A percentile compares a stretch with the other conserved stretches of the same genome.
Evolutionary conservation across 2,888 invertebrate genomes (phyloP).

Genomic region (Neoscelio sp.): DNA sequence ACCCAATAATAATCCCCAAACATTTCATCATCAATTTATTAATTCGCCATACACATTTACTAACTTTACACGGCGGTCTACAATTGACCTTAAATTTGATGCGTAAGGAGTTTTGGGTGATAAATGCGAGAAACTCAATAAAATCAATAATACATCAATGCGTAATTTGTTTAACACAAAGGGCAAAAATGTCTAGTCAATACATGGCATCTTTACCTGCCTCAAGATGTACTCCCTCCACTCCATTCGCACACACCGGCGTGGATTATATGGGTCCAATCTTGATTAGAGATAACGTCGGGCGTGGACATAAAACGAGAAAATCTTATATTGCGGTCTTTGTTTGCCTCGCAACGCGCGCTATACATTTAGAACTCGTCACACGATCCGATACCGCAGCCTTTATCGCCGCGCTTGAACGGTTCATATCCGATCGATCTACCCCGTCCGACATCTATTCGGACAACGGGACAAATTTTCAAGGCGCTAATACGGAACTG

Average conservation of each 20-base stretch:
- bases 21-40: too few relatives aligned
- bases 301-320: not conserved
- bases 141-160: not conserved
- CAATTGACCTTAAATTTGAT: not conserved
- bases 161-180: not conserved
- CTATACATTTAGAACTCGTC: too few relatives aligned
- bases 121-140: not conserved
- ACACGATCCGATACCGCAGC: too few relatives aligned
- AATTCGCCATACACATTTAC: not conserved
- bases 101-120: not conserved
- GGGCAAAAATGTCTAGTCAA: not conserved
- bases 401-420: too few relatives aligned
- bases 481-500: too few relatives aligned
- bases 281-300: not conserved
- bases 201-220: not conserved
- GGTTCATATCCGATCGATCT: too few relatives aligned
- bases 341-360: not conserved
- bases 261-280: not conserved
- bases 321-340: not conserved
- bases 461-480: too few relatives aligned
- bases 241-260: not conserved
- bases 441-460: not conserved
- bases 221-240: not conserved
- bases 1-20: too few relatives aligned
- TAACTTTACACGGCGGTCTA: not conserved